Conservation (phyloP, 2,797 vertebrate species). For the Austrolebias charrua region DNA sequence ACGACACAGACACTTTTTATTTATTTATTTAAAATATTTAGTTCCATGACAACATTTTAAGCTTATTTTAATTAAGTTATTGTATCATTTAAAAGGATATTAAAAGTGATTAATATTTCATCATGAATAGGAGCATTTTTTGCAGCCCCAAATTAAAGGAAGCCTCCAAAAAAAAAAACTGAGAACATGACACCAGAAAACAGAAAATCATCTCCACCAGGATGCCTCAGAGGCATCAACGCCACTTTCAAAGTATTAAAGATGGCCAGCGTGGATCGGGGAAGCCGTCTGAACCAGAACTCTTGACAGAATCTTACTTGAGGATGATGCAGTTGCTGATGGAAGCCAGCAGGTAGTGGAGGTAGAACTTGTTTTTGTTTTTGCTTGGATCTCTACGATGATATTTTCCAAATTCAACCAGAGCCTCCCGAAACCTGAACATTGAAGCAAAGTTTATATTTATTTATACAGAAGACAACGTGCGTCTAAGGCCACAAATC, state of each 20-base stretch:
- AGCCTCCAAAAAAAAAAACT: neutral
- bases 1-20: neutral
- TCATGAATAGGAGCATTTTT: neutral
- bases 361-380: slow-evolving; percentile 82
- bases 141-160: neutral
- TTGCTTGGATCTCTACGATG: slow-evolving; percentile 76
- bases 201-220: neutral
- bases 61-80: too few species aligned
- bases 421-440: slow-evolving; percentile 86
- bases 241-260: neutral
- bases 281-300: neutral
- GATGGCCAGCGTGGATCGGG: too few species aligned
- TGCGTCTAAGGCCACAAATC: neutral
- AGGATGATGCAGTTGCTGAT: slow-evolving; percentile 93
- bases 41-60: too few species aligned
- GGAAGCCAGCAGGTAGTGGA: slow-evolving; percentile 88
- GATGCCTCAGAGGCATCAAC: neutral
- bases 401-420: slow-evolving; percentile 86
- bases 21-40: too few species aligned
- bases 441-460: neutral
- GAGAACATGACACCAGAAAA: neutral
- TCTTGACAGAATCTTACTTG: slow-evolving; percentile 79
- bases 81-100: too few species aligned
- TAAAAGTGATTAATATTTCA: too few species aligned
- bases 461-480: neutral